Conservation (phyloP, 1,140 invertebrate genomes). For the Ooceraea biroi region DNA sequence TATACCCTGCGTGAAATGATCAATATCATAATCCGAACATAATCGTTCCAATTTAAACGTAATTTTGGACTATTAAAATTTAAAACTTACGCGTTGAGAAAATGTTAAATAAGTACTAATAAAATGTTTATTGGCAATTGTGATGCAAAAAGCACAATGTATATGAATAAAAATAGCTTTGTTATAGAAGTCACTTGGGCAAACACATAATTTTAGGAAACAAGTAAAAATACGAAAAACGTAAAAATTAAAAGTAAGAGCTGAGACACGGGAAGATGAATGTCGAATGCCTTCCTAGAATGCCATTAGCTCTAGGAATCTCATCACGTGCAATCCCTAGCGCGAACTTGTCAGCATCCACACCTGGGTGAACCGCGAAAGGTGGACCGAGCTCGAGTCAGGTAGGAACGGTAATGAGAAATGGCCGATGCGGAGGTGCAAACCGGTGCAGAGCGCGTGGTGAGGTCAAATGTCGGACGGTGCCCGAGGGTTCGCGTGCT, state of each 20-base stretch:
- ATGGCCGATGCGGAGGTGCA: slow-evolving; percentile 62
- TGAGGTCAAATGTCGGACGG: slow-evolving; percentile 85
- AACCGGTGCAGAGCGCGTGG: slow-evolving; percentile 80
- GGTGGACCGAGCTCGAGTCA: slow-evolving; percentile 64
- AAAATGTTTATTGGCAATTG: too few species aligned
- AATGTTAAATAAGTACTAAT: too few species aligned
- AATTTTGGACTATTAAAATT: too few species aligned
- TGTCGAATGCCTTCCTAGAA: background rate
- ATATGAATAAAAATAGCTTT: too few species aligned
- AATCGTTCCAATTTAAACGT: slow-evolving; percentile 2
- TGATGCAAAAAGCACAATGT: too few species aligned
- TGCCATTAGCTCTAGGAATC: background rate
- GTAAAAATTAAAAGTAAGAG: background rate
- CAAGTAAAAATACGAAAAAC: slow-evolving; percentile 53
- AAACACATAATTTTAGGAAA: slow-evolving; percentile 48
- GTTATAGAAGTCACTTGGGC: background rate
- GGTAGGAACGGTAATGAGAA: slow-evolving; percentile 67
- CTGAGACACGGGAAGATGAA: too few species aligned
- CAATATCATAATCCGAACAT: background rate
- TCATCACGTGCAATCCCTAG: slow-evolving; percentile 1
- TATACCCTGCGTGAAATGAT: slow-evolving; percentile 9
- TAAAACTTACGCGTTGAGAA: too few species aligned
- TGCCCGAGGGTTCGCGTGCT: slow-evolving; percentile 84
- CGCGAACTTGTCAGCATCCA: slow-evolving; percentile 39
- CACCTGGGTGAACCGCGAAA: slow-evolving; percentile 36